Conservation (phyloP, 2,113 vertebrate genomes). For the Chamaea fasciata region DNA sequence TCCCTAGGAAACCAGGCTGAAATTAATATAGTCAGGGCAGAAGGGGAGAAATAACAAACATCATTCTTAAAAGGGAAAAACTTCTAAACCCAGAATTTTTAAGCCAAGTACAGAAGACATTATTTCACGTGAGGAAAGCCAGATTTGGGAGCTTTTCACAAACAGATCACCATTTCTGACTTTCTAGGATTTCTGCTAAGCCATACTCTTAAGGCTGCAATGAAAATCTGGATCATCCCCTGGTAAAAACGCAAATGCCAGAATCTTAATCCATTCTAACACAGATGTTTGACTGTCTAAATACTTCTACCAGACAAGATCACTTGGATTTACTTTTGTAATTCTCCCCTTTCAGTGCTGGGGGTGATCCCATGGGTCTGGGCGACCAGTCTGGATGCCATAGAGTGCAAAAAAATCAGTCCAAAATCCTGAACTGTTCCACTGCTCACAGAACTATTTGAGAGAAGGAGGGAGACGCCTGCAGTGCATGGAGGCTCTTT, state of each 20-base stretch:
- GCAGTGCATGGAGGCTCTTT: neutral
- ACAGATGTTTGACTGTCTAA: neutral
- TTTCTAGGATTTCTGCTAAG: conserved; percentile 34
- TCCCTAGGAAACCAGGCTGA: neutral
- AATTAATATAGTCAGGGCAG: neutral
- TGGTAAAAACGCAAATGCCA: neutral
- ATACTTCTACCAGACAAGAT: neutral
- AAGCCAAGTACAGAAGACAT: neutral
- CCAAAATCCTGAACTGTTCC: neutral
- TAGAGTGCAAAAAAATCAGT: neutral
- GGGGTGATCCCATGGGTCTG: neutral
- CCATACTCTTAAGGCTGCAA: neutral
- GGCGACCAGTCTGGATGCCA: neutral
- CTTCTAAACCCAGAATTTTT: neutral
- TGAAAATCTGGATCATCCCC: conserved; percentile 18
- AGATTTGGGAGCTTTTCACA: neutral
- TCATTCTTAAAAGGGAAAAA: neutral
- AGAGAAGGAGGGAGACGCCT: rapidly evolving
- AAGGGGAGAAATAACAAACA: neutral
- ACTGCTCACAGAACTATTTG: neutral
- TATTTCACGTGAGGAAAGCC: neutral
- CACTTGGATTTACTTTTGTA: neutral
- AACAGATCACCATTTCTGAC: neutral
- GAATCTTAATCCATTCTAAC: conserved; percentile 1
- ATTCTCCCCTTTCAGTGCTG: neutral